These are phyloP conservation scores for Uria aalge DNA, from an alignment of 2,113 vertebrate species.

Conservation along the genomic window DNA sequence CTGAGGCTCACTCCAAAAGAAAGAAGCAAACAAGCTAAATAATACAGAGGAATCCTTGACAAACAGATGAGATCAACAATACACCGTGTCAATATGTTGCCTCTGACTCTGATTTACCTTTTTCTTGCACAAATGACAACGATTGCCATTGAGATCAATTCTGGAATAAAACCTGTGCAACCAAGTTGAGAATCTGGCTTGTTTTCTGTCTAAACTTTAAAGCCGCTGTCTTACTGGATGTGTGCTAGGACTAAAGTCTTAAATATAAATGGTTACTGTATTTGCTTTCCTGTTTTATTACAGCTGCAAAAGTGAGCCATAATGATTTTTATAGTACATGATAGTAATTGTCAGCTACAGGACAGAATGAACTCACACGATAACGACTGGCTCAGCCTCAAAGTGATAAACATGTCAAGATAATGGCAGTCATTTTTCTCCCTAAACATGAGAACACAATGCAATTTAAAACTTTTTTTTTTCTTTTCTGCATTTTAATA, in stretches of 20 bases:
- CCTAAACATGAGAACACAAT: neutral
- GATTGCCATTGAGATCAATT: neutral
- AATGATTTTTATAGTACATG: slow-evolving; percentile 57
- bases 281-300: slow-evolving; percentile 43
- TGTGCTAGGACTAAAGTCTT: neutral
- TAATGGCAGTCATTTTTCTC: slow-evolving; percentile 29
- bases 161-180: neutral
- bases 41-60: neutral
- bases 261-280: slow-evolving; percentile 34
- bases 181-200: neutral
- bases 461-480: slow-evolving; percentile 24
- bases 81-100: neutral
- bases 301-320: slow-evolving; percentile 43
- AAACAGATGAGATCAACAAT: neutral
- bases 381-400: slow-evolving; percentile 39
- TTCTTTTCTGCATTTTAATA: slow-evolving; percentile 38
- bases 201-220: neutral
- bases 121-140: neutral
- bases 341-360: slow-evolving; percentile 60
- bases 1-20: neutral
- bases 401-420: slow-evolving; percentile 65
- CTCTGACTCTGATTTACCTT: neutral
- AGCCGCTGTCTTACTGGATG: neutral
- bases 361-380: slow-evolving; percentile 42
- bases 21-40: neutral